These are phyloP conservation scores for Hemibates koningsi DNA, from an alignment of 2,113 vertebrate genomes.

Conservation along the genomic window DNA sequence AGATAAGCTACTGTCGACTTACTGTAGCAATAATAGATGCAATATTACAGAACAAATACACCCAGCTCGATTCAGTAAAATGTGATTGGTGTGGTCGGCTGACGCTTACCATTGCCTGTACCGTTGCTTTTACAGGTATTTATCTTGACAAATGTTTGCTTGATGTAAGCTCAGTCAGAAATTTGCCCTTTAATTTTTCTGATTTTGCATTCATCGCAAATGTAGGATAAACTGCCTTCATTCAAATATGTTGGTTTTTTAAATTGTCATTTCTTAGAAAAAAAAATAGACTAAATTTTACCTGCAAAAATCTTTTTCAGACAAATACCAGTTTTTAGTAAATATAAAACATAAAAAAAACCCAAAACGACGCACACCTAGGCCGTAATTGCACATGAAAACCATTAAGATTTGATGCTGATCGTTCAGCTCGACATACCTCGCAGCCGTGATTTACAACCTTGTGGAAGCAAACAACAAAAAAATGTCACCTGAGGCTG, in stretches of 20 bases:
- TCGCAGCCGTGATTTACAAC: conserved; percentile 36
- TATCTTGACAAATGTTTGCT: not conserved
- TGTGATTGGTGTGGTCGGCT: not conserved
- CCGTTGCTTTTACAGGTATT: not conserved
- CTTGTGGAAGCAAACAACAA: not conserved
- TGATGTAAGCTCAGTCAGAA: not conserved
- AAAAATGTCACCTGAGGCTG: conserved; percentile 13
- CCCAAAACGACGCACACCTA: not conserved
- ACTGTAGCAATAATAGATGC: not conserved
- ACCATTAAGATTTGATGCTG: not conserved
- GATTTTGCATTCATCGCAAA: not conserved
- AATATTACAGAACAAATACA: not conserved
- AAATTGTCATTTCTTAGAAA: not conserved
- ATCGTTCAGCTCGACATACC: not conserved
- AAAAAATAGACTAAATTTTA: not conserved
- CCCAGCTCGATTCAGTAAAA: not conserved
- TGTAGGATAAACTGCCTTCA: not conserved
- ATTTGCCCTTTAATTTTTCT: not conserved
- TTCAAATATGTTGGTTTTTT: not conserved
- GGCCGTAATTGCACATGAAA: not conserved
- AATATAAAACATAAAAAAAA: not conserved
- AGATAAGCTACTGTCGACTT: not conserved
- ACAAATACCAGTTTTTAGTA: not conserved
- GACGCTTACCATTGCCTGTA: not conserved
- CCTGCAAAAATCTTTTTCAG: not conserved